A percentile compares a stretch with the other conserved stretches of the same genome.
Evolutionary conservation across 1,140 invertebrate genomes (phyloP).

Genomic region (Chrysoperla carnea): DNA sequence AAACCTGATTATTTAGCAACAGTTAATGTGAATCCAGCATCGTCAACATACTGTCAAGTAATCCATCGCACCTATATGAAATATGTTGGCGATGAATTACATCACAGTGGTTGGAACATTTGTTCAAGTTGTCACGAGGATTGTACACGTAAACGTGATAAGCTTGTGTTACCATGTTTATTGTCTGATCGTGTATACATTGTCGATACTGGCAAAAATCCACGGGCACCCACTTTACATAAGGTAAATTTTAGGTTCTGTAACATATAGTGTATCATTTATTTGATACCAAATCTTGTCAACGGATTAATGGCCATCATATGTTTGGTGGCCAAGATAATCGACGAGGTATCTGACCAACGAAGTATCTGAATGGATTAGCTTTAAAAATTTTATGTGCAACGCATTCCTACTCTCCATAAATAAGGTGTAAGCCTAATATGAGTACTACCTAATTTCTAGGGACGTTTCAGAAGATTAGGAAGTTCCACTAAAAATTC

Average conservation of each 20-base stretch:
- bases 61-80: conserved; percentile 68
- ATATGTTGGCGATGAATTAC: conserved; percentile 73
- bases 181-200: conserved; percentile 74
- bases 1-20: conserved; percentile 80
- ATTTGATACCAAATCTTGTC: too few relatives aligned
- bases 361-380: too few relatives aligned
- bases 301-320: too few relatives aligned
- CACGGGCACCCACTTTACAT: conserved; percentile 38
- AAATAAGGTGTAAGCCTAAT: too few relatives aligned
- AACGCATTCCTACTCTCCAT: too few relatives aligned
- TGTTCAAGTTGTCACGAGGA: conserved; percentile 72
- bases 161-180: conserved; percentile 67
- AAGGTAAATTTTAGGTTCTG: conserved; percentile 28
- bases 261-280: too few relatives aligned
- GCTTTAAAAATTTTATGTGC: too few relatives aligned
- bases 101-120: conserved; percentile 92
- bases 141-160: conserved; percentile 42
- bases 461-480: too few relatives aligned
- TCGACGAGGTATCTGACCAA: too few relatives aligned
- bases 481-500: too few relatives aligned
- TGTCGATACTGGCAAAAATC: conserved; percentile 58
- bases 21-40: conserved; percentile 78
- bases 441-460: too few relatives aligned
- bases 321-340: too few relatives aligned
- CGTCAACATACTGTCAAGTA: conserved; percentile 74